Conservation (phyloP, 2,113 vertebrate genomes). For the Apteryx mantelli region DNA sequence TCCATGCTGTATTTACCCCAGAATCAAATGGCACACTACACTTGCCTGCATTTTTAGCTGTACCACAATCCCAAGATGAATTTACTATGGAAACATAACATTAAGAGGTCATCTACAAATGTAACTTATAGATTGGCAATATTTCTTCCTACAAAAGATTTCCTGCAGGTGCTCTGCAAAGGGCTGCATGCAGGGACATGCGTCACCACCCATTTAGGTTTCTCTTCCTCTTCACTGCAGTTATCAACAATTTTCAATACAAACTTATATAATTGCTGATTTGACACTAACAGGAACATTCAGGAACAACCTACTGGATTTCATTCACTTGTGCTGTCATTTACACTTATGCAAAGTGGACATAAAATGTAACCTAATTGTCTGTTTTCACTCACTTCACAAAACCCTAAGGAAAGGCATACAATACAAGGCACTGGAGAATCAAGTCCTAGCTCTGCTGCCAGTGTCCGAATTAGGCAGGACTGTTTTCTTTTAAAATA, state of each 20-base stretch:
- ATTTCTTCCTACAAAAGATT: background rate
- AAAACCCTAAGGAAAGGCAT: background rate
- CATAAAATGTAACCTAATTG: background rate
- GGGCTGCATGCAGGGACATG: background rate
- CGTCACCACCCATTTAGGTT: background rate
- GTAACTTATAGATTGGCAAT: background rate
- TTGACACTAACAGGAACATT: background rate
- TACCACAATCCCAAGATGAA: background rate
- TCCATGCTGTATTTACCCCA: background rate
- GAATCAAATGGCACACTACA: background rate
- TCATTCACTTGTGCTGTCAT: background rate
- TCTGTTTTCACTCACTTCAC: background rate
- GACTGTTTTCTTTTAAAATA: background rate
- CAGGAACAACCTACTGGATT: background rate
- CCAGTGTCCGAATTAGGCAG: background rate
- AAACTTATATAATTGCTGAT: background rate
- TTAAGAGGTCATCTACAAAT: background rate
- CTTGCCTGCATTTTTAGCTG: background rate
- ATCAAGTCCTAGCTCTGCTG: background rate
- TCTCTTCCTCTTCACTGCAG: background rate
- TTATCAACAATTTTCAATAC: background rate
- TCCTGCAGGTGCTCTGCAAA: background rate
- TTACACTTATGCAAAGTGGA: background rate
- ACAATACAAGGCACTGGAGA: rapidly evolving
- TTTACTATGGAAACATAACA: background rate